phyloP scores from a whole-genome alignment of 2,888 invertebrate genomes.

The Tenthredo livida region DNA sequence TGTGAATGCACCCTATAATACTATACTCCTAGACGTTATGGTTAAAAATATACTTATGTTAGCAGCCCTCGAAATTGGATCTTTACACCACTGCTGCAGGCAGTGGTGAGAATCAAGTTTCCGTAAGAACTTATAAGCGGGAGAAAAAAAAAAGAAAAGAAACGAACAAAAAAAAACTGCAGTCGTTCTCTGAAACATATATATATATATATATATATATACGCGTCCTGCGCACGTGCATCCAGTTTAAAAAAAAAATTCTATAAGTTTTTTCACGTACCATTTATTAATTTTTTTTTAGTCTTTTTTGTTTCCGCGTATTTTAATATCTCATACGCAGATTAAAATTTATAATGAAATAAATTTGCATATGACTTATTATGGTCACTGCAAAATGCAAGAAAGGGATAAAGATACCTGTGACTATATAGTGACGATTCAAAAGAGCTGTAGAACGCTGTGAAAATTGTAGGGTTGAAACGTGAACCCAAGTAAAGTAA shows the following conservation, averaged over 20 bases:
- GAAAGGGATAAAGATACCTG: neutral
- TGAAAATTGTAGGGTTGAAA: conserved; percentile 9
- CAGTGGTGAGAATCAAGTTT: conserved; percentile 36
- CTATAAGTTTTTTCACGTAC: neutral
- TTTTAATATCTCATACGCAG: neutral
- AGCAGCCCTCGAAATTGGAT: conserved; percentile 41
- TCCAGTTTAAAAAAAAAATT: neutral
- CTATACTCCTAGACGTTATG: conserved; percentile 10
- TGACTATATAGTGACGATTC: neutral
- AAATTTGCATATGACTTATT: neutral
- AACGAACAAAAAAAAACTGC: neutral
- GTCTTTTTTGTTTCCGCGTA: neutral
- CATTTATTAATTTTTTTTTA: neutral
- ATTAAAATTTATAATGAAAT: neutral
- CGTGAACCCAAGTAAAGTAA: conserved; percentile 13
- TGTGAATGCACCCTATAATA: conserved; percentile 44
- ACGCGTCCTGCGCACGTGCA: neutral
- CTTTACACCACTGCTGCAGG: neutral
- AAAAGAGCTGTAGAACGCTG: neutral
- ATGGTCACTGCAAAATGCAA: neutral
- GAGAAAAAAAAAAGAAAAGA: conserved; percentile 1
- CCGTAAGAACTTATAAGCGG: conserved; percentile 25
- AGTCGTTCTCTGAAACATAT: neutral
- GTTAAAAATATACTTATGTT: conserved; percentile 38
- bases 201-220: too few species aligned